Evolutionary conservation across 2,797 vertebrate genomes (phyloP).

Genomic region (Channa striata): DNA sequence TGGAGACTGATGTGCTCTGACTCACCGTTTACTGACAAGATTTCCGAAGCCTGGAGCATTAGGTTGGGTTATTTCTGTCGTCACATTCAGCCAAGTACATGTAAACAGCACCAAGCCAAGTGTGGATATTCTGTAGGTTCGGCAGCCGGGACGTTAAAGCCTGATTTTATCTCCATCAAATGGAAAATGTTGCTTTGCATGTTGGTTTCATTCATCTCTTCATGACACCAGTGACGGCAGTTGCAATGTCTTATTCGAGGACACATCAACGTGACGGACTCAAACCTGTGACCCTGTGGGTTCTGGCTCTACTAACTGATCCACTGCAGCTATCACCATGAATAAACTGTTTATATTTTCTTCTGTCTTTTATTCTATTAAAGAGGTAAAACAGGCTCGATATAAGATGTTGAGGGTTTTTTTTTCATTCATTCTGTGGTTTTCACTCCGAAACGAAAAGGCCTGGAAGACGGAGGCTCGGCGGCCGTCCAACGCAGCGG

Average conservation of each 20-base stretch:
- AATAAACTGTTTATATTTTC: constrained; percentile 17
- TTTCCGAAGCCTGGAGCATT: constrained; percentile 1
- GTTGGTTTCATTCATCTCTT: no score
- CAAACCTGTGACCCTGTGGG: no score
- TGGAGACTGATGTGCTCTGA: neutral
- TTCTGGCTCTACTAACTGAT: no score
- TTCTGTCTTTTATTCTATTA: neutral
- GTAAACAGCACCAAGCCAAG: neutral
- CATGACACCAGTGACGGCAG: no score
- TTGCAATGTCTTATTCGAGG: no score
- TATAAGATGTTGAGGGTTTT: neutral
- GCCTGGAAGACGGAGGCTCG: constrained; percentile 5
- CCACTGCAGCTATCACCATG: neutral
- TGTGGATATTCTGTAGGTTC: neutral
- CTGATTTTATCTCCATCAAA: neutral
- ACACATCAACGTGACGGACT: no score
- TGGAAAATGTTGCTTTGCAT: no score
- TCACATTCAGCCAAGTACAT: neutral
- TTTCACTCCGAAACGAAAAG: constrained; percentile 22
- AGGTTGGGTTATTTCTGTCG: neutral
- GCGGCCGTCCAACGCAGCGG: constrained; percentile 30
- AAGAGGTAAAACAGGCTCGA: constrained; percentile 5
- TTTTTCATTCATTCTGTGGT: constrained; percentile 1
- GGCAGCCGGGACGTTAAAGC: constrained; percentile 11
- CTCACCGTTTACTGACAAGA: constrained; percentile 12